Conservation (phyloP, 2,113 vertebrate genomes). For the Microcebus ravelobensis region DNA sequence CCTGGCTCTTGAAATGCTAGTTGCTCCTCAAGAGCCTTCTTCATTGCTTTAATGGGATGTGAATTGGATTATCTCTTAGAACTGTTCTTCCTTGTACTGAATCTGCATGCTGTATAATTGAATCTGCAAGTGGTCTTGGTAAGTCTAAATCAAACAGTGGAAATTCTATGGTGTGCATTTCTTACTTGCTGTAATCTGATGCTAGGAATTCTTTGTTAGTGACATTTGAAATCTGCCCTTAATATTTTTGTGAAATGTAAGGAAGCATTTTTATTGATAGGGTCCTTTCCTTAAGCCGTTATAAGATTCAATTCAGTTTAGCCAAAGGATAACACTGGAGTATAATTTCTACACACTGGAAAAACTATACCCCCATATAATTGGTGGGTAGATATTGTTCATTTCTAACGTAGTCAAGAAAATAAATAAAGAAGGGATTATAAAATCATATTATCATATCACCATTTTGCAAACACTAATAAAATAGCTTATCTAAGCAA, state of each 20-base stretch:
- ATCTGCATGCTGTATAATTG: conserved; percentile 7
- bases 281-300: not conserved
- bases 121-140: conserved; percentile 38
- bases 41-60: conserved; percentile 50
- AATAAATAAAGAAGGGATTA: not conserved
- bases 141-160: conserved; percentile 23
- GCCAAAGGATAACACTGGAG: not conserved
- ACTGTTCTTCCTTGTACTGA: not conserved
- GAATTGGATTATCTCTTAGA: conserved; percentile 7
- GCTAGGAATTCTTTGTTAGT: not conserved
- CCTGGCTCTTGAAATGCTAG: conserved; percentile 41
- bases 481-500: not conserved
- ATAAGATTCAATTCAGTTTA: not conserved
- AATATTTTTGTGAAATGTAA: not conserved
- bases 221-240: not conserved
- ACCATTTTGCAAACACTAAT: not conserved
- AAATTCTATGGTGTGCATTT: not conserved
- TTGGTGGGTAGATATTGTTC: not conserved
- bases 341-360: not conserved
- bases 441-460: not conserved
- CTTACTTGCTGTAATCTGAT: not conserved
- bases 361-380: not conserved
- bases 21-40: conserved; percentile 43
- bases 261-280: not conserved
- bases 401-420: conserved; percentile 1